These are phyloP conservation scores for Dolichomitus sp. DNA, from an alignment of 2,888 invertebrate species.

Conservation along the genomic window DNA sequence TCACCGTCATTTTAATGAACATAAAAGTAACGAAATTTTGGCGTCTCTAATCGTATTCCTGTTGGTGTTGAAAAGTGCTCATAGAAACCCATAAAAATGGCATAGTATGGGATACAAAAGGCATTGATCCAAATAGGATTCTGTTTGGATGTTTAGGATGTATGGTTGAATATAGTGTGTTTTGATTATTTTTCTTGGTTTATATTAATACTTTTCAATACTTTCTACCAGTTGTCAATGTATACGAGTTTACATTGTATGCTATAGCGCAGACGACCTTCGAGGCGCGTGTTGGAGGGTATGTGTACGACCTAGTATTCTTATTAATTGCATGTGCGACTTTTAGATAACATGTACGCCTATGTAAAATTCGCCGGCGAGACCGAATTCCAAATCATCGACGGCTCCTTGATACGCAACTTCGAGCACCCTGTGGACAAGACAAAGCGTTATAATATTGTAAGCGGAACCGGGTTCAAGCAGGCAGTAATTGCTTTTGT, in stretches of 20 bases:
- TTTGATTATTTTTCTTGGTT: neutral
- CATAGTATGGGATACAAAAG: neutral
- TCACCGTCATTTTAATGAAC: neutral
- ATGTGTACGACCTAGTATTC: neutral
- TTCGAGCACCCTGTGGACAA: slow-evolving; percentile 3
- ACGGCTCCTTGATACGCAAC: neutral
- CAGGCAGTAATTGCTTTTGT: slow-evolving; percentile 10
- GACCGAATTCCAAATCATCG: neutral
- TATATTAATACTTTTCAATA: neutral
- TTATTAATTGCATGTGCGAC: slow-evolving; percentile 6
- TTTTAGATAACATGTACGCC: slow-evolving; percentile 7
- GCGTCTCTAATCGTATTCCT: neutral
- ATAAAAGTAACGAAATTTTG: neutral
- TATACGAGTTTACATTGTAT: slow-evolving; percentile 5
- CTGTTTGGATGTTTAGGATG: neutral
- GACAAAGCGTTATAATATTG: neutral
- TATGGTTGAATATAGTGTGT: neutral
- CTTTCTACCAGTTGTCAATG: neutral
- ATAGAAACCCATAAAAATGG: slow-evolving; percentile 1
- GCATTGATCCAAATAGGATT: slow-evolving; percentile 1
- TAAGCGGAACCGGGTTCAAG: neutral
- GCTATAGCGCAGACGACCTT: neutral
- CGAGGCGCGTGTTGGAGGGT: neutral
- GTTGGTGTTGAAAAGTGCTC: slow-evolving; percentile 8
- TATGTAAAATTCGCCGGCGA: neutral